Base-by-base conservation (phyloP, 2,797 vertebrate species). In the Syngnathus acus region DNA sequence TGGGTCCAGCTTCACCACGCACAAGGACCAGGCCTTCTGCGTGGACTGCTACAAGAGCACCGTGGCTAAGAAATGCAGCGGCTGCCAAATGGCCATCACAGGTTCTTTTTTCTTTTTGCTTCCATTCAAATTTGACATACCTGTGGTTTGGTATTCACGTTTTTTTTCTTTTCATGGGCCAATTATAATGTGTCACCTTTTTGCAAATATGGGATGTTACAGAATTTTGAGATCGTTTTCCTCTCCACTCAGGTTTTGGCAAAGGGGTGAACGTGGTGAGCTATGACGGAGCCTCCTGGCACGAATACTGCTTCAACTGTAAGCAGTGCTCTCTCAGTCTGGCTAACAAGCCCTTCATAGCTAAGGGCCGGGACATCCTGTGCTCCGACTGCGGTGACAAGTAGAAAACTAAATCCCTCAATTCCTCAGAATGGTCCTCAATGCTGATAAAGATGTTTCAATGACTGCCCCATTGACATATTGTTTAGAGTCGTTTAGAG, bases 221-320 rank as follows among this genome's bases (percentile, higher is more conserved):
- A 53, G 23, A 53, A 21, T 14, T 17, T 47, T 6, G 2, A n/a
- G 6, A 3, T 54, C 13, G 23, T 58, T 58, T 37, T 16, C 40
- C 5, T 43, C 23, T 68, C 47, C 54, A 10, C 58, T 4, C 88
- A 95, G 95, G 94, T 72, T 99, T 98, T 79, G 96, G 95, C 80
- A 96, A 94, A 92, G 97, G 95, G 67, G 92, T 95, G 80, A 95
- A 93, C 54, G 95, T 98, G 78, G 95, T 99, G 89, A 97, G 92
- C 88, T 95, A 95, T 0, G 95, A 99, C 84, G 95, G 93, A 73
- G 87, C 91, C 76, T 93, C 94, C 74, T 98, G 95, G 95, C 97
- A 98, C 0, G 95, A 97, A 77, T 96, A 97, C 83, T 99, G 97
- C 90, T 99, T 99, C 93, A 96, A 93, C 86, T 99, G 97, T 80